Base-by-base conservation (phyloP, 2,797 vertebrate genomes). In the Parauchenoglanis punctatus region DNA sequence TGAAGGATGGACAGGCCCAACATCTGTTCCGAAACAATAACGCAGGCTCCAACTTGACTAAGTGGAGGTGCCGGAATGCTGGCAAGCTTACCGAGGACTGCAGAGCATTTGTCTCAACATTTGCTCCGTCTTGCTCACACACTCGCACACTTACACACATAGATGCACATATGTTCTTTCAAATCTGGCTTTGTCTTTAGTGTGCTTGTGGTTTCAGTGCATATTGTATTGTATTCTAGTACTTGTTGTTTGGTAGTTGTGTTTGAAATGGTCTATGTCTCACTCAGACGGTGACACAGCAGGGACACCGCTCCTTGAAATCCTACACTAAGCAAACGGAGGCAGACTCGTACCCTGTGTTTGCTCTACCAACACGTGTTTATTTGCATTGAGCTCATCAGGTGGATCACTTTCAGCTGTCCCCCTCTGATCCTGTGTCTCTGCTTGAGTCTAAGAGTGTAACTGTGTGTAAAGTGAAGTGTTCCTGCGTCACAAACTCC, bases 81-180 rank as follows among this genome's bases (percentile, higher is more conserved):
- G 86, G 87, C 73, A 83, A 76, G 70, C 86, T 76, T 82, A 84
- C 72, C 35, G 88, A 83, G 88, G 65, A 86, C 56, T 67, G 54
- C 86, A 88, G 86, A 86, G 68, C 89, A 90, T 90, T 91, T 91
- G 90, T 89, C 88, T 87, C 82, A 84, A 91, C 90, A 88, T 92
- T 91, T 91, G 90, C 87, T 90, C 68, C 83, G 81, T 89, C 80
- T 65, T 84, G 58, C 70, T 75, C 81, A 72, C 40, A 83, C 61
- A 70, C 49, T 49, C 78, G 20, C 78, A 56, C 83, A 68, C 23
- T 82, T 78, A 75, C 86, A 56, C 81, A 63, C 70, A 58, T 70
- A 81, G 78, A 63, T 76, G 73, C 84, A 77, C 83, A 81, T 81
- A 81, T 35, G 81, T 56, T 83, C 46, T 67, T 23, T 67, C 0